Base-by-base conservation (phyloP, 2,888 invertebrate genomes). In the Strigamia transsilvanica region DNA sequence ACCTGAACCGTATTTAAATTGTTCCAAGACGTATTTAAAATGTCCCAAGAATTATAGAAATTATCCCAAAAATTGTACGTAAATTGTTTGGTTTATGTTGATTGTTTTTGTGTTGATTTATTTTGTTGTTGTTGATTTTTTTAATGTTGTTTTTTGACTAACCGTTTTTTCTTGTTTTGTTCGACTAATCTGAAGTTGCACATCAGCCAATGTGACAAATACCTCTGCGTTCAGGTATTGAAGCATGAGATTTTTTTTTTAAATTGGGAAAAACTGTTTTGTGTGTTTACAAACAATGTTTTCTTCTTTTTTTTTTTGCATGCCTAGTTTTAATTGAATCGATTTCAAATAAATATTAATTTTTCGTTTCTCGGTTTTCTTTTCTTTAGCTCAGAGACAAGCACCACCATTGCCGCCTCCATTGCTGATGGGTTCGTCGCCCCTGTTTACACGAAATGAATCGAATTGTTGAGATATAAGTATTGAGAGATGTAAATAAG, bases 401-500 rank as follows among this genome's bases (percentile, higher is more conserved):
- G 91, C 89, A 86, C 92, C 92, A 84, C 92, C 92, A 83, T 89
- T 92, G 84, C 92, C 92, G 84, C 92, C 92, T 32, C 73, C 73
- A 82, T 87, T 91, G 83, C 91, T 91, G 85, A 88, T 91, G 84
- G 89, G 88, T n/a, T 79, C 23, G n/a, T 79, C 79, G n/a, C 21
- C 79, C 0, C 3, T 23, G 41, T 79, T 38, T 79, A 18, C 41
- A 79, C 79, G 79, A 4, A 5, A 38, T 10, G 79, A 79, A 79
- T 34, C 41, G 38, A 79, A 79, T 2, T 79, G 79, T 42, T 79
- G 79, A 79, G n/a, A 7, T 56, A 27, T 66, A 66, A 23, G 3
- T 32, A 3, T 56, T 15, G 4, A 18, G n/a, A 18, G 73, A 27
- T 79, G 79, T 79, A 79, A 38, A 79, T 79, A 79, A 79, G 79